Evolutionary conservation across 1,140 invertebrate species (phyloP), one percentile per base, ranked within the genome.

Genomic region (Meloidogyne exigua): DNA sequence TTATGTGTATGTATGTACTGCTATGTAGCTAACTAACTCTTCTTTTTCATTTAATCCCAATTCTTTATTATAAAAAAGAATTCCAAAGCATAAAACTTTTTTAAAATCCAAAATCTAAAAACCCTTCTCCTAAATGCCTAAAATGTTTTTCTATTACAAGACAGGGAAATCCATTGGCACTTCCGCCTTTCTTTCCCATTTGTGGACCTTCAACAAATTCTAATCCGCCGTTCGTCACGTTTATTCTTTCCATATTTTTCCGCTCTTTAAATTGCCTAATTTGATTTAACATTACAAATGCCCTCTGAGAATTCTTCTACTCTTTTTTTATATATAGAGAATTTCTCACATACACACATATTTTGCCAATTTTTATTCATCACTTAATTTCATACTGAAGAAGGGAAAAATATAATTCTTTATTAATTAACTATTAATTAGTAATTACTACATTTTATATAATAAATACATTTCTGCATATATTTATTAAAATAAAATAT

Each of bases 191-290:
- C 21, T 13, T 26, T n/a, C 11, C 25, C 25, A 18, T 68, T 68
- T 21, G 28, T 32, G 10, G 66, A 68, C 66, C 4, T 32, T 39
- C 36, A 28, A 18, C 15, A 42, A 23, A 9, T 21, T 68, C 5
- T 42, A 21, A 21, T 18, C 57, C 23, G 63, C 15, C 18, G 25
- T 28, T 63, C 11, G 26, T 39, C 26, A 39, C 28, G 26, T 25
- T 76, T 28, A 23, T 18, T 21, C 49, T 12, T 42, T 18, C 32
- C 28, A 10, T n/a, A 32, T 15, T 68, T 74, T 74, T 25, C 13
- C 21, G 36, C 67, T 72, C 15, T 57, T 32, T 76, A 76, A 76
- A 76, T 66, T 64, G 62, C 36, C 23, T 73, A 76, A 72, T 64
- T 75, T 49, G 18, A 73, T 66, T 69, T 75, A 62, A 44, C 21